phyloP scores from a whole-genome alignment of 2,888 invertebrate species.

The Apamea anceps region DNA sequence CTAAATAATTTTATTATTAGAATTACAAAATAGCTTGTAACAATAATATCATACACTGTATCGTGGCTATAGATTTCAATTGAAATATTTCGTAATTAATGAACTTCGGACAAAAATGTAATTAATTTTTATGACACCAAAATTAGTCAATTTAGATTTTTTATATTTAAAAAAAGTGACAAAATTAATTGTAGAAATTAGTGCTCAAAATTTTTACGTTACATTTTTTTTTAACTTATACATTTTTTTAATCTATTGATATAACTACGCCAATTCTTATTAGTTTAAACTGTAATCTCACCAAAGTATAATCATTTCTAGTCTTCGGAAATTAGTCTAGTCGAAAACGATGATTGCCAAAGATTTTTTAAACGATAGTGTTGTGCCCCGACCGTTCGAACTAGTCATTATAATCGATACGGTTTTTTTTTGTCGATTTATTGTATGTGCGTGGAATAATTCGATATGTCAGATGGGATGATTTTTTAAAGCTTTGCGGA shows the following conservation, averaged over 20 bases:
- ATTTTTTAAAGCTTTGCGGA: slow-evolving; percentile 32
- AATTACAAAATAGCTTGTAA: not conserved
- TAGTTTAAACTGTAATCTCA: slow-evolving; percentile 62
- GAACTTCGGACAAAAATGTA: slow-evolving; percentile 1
- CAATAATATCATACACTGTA: not conserved
- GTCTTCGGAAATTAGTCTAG: slow-evolving; percentile 77
- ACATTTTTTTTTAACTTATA: slow-evolving; percentile 35
- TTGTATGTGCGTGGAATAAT: slow-evolving; percentile 40
- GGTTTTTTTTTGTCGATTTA: slow-evolving; percentile 36
- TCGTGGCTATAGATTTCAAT: slow-evolving; percentile 58
- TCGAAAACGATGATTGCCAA: slow-evolving; percentile 77
- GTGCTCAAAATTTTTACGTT: slow-evolving; percentile 67
- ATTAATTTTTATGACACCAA: slow-evolving; percentile 10
- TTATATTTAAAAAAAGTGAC: slow-evolving; percentile 14
- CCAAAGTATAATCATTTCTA: slow-evolving; percentile 76
- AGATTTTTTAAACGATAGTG: slow-evolving; percentile 72
- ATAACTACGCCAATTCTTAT: slow-evolving; percentile 23
- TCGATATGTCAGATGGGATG: slow-evolving; percentile 9
- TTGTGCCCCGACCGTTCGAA: slow-evolving; percentile 77
- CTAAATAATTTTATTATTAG: not conserved
- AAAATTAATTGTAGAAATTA: slow-evolving; percentile 57
- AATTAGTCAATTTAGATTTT: slow-evolving; percentile 18
- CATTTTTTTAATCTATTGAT: slow-evolving; percentile 37
- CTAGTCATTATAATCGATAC: slow-evolving; percentile 81
- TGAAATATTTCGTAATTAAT: not conserved